Base-by-base conservation (phyloP, 2,113 vertebrate genomes). In the Lophura nycthemera region DNA sequence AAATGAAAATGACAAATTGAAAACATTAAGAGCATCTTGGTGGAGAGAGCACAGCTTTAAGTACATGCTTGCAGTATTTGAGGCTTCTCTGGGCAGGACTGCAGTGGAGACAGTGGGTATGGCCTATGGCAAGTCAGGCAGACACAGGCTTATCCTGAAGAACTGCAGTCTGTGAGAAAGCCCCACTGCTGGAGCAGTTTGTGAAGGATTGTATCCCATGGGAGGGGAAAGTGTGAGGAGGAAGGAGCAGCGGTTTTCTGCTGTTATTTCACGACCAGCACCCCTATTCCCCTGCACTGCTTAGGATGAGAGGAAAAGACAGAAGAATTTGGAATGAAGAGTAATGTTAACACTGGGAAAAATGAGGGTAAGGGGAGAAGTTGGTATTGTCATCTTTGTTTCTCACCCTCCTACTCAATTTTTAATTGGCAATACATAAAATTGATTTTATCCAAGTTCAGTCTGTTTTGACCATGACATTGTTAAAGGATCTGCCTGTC, bases 211-310 rank as follows among this genome's bases (percentile, higher is more conserved):
- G 38, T 6, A 42, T 40, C 52, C 42, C 17, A 32, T 0, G 29
- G 22, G 29, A 82, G 4, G 14, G 11, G 20, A 70, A 77, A 59
- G 27, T 3, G 0, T 24, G 43, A 77, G 8, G 18, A 86, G 4
- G 27, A 59, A 71, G 50, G 12, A 87, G 3, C n/a, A 82, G n/a
- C 40, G 63, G 25, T 29, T 54, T 24, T 54, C 52, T 29, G 8
- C 25, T 52, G n/a, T 47, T 74, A 48, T 0, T 2, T 15, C 48
- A 47, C 11, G 27, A 80, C n/a, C 10, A 3, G 18, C 34, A 83
- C 2, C 4, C 12, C 1, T n/a, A 7, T 24, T 77, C 16, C 4
- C 14, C 27, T 60, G 27, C 2, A 40, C 4, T 6, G 14, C 18
- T 2, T 72, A 13, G 16, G 4, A 20, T 27, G 52, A 40, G 16